phyloP scores from a whole-genome alignment of 2,113 vertebrate species.

The Gorsachius goisagi region DNA sequence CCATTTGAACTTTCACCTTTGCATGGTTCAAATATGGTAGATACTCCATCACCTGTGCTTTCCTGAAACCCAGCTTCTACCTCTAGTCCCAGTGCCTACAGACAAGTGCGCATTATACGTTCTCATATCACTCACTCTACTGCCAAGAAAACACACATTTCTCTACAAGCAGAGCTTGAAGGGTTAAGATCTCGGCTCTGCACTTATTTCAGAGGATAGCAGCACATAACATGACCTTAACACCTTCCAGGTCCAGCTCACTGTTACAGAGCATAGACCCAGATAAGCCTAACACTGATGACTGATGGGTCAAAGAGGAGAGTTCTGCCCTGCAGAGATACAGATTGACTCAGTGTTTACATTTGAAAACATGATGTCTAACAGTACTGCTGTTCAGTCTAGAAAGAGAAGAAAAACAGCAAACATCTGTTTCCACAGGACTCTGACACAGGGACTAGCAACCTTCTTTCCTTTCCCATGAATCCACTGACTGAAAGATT shows the following conservation, averaged over 20 bases:
- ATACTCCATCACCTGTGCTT: background rate
- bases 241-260: background rate
- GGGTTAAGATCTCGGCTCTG: background rate
- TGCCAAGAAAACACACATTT: background rate
- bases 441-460: background rate
- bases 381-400: background rate
- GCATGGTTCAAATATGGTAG: background rate
- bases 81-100: background rate
- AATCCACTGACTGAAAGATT: background rate
- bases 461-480: background rate
- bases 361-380: background rate
- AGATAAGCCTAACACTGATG: background rate
- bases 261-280: background rate
- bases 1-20: background rate
- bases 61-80: background rate
- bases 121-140: background rate
- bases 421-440: background rate
- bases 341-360: background rate
- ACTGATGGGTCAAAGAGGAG: background rate
- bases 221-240: background rate
- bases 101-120: background rate
- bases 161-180: background rate
- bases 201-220: background rate
- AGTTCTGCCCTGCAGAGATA: background rate
- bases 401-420: background rate